phyloP scores from a whole-genome alignment of 1,140 invertebrate genomes.

The Coelopa frigida region DNA sequence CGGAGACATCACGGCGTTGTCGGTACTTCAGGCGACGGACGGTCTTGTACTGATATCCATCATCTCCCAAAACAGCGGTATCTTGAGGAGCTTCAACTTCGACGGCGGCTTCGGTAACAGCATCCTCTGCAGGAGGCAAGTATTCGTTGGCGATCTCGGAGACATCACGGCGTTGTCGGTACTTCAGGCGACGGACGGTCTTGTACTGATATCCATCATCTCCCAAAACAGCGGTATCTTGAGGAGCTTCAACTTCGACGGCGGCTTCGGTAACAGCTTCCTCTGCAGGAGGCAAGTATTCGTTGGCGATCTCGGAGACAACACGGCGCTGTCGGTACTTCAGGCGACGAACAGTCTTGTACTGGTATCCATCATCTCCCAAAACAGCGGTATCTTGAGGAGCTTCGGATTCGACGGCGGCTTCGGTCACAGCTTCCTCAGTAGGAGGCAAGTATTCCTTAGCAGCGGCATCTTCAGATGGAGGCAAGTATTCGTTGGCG shows the following conservation, averaged over 20 bases:
- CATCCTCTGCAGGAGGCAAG: slow-evolving; percentile 23
- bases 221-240: slow-evolving; percentile 18
- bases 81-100: no score
- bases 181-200: slow-evolving; percentile 26
- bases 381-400: slow-evolving; percentile 26
- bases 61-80: no score
- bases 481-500: slow-evolving; percentile 23
- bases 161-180: slow-evolving; percentile 26
- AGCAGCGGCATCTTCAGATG: slow-evolving; percentile 18
- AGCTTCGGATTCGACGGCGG: slow-evolving; percentile 6
- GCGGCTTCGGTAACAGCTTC: slow-evolving; percentile 8
- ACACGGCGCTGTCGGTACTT: slow-evolving; percentile 30
- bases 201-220: slow-evolving; percentile 27
- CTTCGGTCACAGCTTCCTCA: slow-evolving; percentile 19
- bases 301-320: slow-evolving; percentile 24
- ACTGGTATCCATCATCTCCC: slow-evolving; percentile 22
- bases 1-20: slow-evolving; percentile 27
- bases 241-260: slow-evolving; percentile 8
- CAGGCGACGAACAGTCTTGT: slow-evolving; percentile 28
- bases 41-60: no score
- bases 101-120: slow-evolving; percentile 12
- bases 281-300: slow-evolving; percentile 22
- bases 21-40: slow-evolving; percentile 26
- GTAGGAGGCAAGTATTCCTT: slow-evolving; percentile 23
- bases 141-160: slow-evolving; percentile 26